phyloP scores from a whole-genome alignment of 2,888 invertebrate species.

The Notodonta dromedarius region DNA sequence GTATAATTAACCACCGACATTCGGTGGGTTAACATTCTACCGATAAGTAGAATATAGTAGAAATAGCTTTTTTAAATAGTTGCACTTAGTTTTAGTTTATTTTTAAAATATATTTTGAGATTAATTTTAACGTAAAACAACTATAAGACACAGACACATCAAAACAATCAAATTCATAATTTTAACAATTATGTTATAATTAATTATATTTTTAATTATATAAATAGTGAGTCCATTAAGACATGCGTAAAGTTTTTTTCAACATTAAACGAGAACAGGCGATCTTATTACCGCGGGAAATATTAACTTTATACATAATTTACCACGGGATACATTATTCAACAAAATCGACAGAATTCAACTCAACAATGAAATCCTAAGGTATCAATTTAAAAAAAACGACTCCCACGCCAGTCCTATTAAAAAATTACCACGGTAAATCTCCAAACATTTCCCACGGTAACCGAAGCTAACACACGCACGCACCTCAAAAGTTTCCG shows the following conservation, averaged over 20 bases:
- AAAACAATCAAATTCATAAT: conserved; percentile 4
- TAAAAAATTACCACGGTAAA: not conserved
- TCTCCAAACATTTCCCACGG: conserved; percentile 1
- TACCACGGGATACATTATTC: conserved; percentile 6
- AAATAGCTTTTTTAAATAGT: conserved; percentile 24
- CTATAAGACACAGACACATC: conserved; percentile 11
- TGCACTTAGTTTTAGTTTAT: conserved; percentile 11
- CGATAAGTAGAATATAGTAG: conserved; percentile 11
- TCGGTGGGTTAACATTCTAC: not conserved
- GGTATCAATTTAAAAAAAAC: too few species aligned
- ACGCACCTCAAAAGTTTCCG: conserved; percentile 73
- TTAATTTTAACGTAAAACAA: conserved; percentile 12
- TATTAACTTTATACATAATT: not conserved
- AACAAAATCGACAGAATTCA: not conserved
- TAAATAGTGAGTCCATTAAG: conserved; percentile 2
- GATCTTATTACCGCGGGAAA: conserved; percentile 18
- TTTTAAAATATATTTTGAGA: conserved; percentile 13
- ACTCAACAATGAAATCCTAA: not conserved
- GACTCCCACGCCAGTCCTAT: not conserved
- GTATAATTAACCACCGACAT: too few species aligned
- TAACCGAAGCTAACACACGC: conserved; percentile 12
- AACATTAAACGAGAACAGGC: not conserved
- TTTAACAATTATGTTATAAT: not conserved
- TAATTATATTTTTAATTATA: conserved; percentile 8
- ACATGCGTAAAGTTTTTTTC: conserved; percentile 6